Evolutionary conservation across 2,113 vertebrate genomes (phyloP).

Genomic region (Varanus salvator): DNA sequence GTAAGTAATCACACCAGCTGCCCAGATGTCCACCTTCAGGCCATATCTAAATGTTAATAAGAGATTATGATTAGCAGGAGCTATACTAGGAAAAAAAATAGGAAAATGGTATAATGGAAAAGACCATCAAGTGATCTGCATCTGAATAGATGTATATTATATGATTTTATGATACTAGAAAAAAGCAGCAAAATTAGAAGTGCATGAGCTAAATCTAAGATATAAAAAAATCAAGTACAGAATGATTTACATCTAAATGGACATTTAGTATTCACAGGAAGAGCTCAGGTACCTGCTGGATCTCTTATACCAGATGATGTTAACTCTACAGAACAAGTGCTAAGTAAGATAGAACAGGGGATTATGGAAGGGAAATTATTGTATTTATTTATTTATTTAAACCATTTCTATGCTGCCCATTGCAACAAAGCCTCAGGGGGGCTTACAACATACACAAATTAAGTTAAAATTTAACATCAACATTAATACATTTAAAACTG

Average conservation of each 20-base stretch:
- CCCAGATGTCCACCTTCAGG: constrained; percentile 98
- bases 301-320: constrained; percentile 15
- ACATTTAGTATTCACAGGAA: constrained; percentile 10
- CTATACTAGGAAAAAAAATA: constrained; percentile 19
- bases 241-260: background rate
- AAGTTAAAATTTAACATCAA: no score
- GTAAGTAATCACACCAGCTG: constrained; percentile 96
- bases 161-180: background rate
- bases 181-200: background rate
- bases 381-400: no score
- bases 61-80: constrained; percentile 54
- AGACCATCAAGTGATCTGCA: constrained; percentile 13
- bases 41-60: constrained; percentile 86
- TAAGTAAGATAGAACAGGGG: background rate
- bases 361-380: constrained; percentile 22
- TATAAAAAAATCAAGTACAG: background rate
- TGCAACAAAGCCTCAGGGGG: no score
- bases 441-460: no score
- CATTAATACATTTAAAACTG: no score
- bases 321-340: background rate
- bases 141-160: constrained; percentile 9
- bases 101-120: background rate
- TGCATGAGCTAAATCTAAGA: background rate
- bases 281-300: background rate
- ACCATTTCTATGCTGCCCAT: no score